phyloP scores from a whole-genome alignment of 2,888 invertebrate genomes.

The Hirtodrosophila duncani region DNA sequence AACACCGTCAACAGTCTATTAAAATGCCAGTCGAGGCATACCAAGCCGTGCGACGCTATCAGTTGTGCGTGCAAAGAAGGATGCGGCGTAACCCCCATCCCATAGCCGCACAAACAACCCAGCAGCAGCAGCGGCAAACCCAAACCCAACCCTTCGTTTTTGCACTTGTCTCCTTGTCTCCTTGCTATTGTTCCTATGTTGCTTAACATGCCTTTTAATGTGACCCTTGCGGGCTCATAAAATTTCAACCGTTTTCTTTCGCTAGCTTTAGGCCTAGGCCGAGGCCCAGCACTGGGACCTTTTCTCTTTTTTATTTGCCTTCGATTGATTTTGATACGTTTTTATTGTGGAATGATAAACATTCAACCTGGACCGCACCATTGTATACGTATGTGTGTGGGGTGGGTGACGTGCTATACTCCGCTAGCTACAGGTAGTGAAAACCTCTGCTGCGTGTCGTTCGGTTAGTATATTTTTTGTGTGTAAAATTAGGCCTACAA shows the following conservation, averaged over 20 bases:
- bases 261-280: conserved; percentile 14
- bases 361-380: no score
- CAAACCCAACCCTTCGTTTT: conserved; percentile 3
- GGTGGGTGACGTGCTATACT: conserved; percentile 7
- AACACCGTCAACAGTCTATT: conserved; percentile 66
- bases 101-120: neutral
- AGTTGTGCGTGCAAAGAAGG: conserved; percentile 22
- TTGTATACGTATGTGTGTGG: neutral
- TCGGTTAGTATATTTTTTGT: no score
- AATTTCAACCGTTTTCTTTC: conserved; percentile 56
- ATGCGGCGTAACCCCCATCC: conserved; percentile 26
- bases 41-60: conserved; percentile 60
- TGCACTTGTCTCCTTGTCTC: conserved; percentile 19
- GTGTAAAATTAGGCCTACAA: no score
- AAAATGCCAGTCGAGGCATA: conserved; percentile 65
- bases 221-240: conserved; percentile 72
- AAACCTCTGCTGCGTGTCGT: no score
- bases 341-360: conserved; percentile 31
- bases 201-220: conserved; percentile 69
- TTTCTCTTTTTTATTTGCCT: neutral
- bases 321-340: conserved; percentile 62
- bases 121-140: neutral
- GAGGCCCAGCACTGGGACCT: neutral
- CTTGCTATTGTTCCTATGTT: conserved; percentile 38
- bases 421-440: neutral